phyloP scores from a whole-genome alignment of 2,797 vertebrate genomes.

The Macrochelys suwanniensis region DNA sequence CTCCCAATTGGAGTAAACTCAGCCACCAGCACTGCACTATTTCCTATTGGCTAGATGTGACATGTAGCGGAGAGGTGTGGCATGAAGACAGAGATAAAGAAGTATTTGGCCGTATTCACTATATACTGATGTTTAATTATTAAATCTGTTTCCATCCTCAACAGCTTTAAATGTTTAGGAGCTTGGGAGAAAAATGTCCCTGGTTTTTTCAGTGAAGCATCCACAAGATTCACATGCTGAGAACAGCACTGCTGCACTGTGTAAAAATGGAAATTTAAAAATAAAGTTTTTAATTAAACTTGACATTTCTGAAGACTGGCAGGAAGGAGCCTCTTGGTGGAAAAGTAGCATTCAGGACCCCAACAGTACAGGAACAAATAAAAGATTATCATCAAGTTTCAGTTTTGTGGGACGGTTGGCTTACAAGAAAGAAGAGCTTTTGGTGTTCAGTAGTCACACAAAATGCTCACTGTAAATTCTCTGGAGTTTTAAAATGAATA shows the following conservation, averaged over 20 bases:
- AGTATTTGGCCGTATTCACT: neutral
- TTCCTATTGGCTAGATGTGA: neutral
- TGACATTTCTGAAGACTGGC: neutral
- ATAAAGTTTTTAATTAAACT: neutral
- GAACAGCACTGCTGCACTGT: neutral
- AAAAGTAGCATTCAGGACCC: neutral
- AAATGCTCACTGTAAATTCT: neutral
- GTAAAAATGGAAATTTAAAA: neutral
- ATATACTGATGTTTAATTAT: neutral
- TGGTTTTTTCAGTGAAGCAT: neutral
- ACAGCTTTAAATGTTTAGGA: neutral
- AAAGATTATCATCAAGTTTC: neutral
- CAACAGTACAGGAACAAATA: neutral
- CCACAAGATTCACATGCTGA: neutral
- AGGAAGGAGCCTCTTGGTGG: neutral
- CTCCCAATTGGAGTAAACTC: neutral
- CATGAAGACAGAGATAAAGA: neutral
- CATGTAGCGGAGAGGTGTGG: neutral
- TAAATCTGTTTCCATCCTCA: neutral
- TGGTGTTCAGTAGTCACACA: neutral
- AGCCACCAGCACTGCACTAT: neutral
- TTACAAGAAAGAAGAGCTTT: neutral
- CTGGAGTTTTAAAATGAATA: neutral
- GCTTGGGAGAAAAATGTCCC: neutral
- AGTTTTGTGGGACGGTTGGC: neutral